phyloP scores from a whole-genome alignment of 2,797 vertebrate species.

The Holocentrus rufus region DNA sequence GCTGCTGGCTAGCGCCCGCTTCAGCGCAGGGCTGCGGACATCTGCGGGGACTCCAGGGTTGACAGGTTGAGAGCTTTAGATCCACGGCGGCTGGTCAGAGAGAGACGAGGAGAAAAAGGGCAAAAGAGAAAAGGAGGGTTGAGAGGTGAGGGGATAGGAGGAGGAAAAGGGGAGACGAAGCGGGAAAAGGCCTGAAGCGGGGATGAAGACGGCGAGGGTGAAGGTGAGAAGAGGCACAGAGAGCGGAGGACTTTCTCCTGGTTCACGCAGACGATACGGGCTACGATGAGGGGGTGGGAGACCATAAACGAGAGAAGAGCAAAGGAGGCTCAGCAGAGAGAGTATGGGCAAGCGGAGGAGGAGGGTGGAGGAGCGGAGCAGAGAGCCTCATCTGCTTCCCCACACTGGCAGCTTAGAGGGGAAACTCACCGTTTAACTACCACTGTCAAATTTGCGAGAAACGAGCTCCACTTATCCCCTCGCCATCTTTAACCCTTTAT shows the following conservation, averaged over 20 bases:
- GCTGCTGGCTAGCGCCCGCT: constrained; percentile 69
- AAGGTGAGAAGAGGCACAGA: constrained; percentile 28
- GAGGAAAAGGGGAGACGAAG: constrained; percentile 14
- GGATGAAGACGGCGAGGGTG: neutral
- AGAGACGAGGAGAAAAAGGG: neutral
- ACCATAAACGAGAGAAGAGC: constrained; percentile 38
- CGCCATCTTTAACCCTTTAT: constrained; percentile 79
- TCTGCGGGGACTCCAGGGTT: constrained; percentile 61
- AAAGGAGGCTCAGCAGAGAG: constrained; percentile 10
- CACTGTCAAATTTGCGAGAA: constrained; percentile 75
- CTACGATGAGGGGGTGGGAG: constrained; percentile 31
- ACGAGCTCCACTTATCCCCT: constrained; percentile 75
- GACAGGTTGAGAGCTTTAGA: constrained; percentile 35
- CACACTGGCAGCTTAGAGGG: constrained; percentile 64
- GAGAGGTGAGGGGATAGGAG: constrained; percentile 15
- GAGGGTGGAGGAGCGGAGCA: constrained; percentile 20
- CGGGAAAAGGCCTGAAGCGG: constrained; percentile 22
- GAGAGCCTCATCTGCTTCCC: constrained; percentile 47
- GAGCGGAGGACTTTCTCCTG: constrained; percentile 19
- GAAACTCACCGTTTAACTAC: constrained; percentile 75
- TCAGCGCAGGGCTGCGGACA: constrained; percentile 72
- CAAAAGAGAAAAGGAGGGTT: neutral
- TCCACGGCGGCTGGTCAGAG: constrained; percentile 43
- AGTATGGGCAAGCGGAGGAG: constrained; percentile 32
- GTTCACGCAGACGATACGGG: constrained; percentile 29